These are phyloP conservation scores for Eubasilissa regina DNA, from an alignment of 1,140 invertebrate species.

Conservation along the genomic window DNA sequence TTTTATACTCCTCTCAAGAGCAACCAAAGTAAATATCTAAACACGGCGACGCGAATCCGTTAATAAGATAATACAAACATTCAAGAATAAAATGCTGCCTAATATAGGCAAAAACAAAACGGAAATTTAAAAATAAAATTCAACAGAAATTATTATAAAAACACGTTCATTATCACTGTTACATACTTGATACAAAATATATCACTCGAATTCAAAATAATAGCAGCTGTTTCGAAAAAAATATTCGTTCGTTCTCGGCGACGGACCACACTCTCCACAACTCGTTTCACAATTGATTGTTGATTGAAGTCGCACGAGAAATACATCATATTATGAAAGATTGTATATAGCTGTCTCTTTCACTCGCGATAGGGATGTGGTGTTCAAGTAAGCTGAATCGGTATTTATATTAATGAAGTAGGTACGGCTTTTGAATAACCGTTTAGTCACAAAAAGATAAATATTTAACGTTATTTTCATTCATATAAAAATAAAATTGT, in stretches of 20 bases:
- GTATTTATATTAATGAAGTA: neutral
- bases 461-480: no score
- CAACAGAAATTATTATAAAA: conserved; percentile 32
- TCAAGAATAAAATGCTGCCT: conserved; percentile 23
- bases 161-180: conserved; percentile 35
- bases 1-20: conserved; percentile 38
- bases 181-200: conserved; percentile 41
- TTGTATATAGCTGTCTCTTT: conserved; percentile 25
- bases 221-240: conserved; percentile 52
- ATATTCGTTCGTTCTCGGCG: conserved; percentile 50
- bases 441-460: no score
- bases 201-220: conserved; percentile 46
- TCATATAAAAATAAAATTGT: no score
- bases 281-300: conserved; percentile 45
- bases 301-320: conserved; percentile 7
- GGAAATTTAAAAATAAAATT: conserved; percentile 24
- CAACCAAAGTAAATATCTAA: conserved; percentile 33
- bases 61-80: conserved; percentile 38
- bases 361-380: conserved; percentile 6
- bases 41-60: conserved; percentile 11
- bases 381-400: neutral
- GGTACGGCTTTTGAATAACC: no score
- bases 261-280: conserved; percentile 30
- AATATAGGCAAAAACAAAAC: conserved; percentile 42
- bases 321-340: neutral